phyloP scores from a whole-genome alignment of 2,113 vertebrate genomes.

The Lepus timidus region DNA sequence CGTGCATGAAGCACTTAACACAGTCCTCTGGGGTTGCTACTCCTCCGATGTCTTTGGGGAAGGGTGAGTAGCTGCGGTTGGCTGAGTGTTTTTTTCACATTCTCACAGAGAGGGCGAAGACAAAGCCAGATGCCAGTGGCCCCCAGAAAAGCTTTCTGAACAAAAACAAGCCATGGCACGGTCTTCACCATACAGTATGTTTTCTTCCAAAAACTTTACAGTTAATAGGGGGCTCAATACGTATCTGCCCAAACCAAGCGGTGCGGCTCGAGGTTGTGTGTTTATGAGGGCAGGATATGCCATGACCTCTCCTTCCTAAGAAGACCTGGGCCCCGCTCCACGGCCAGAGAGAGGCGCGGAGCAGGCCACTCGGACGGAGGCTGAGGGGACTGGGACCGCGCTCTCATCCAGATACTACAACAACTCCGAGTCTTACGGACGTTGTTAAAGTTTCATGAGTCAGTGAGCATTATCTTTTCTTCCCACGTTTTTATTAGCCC shows the following conservation, averaged over 20 bases:
- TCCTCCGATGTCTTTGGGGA: constrained; percentile 2
- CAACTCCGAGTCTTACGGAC: constrained; percentile 25
- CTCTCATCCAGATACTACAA: constrained; percentile 43
- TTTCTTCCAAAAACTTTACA: not conserved
- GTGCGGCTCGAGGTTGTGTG: not conserved
- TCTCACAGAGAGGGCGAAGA: not conserved
- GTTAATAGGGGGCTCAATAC: not conserved
- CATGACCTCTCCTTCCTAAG: not conserved
- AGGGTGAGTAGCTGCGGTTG: not conserved
- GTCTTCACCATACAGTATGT: not conserved
- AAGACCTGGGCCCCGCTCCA: not conserved
- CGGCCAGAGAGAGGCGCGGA: not conserved
- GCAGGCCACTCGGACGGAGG: not conserved
- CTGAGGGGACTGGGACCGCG: not conserved
- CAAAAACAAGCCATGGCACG: not conserved
- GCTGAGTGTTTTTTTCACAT: not conserved
- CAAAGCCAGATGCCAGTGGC: not conserved
- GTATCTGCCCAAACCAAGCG: not conserved
- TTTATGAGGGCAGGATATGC: not conserved
- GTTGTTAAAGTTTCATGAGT: constrained; percentile 77
- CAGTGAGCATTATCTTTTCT: constrained; percentile 71
- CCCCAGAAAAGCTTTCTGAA: constrained; percentile 26
- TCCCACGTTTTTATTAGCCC: constrained; percentile 74
- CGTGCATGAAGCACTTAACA: constrained; percentile 15
- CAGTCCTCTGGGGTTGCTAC: constrained; percentile 23